Conservation (phyloP, 2,113 vertebrate species). For the Hemicordylus capensis region DNA sequence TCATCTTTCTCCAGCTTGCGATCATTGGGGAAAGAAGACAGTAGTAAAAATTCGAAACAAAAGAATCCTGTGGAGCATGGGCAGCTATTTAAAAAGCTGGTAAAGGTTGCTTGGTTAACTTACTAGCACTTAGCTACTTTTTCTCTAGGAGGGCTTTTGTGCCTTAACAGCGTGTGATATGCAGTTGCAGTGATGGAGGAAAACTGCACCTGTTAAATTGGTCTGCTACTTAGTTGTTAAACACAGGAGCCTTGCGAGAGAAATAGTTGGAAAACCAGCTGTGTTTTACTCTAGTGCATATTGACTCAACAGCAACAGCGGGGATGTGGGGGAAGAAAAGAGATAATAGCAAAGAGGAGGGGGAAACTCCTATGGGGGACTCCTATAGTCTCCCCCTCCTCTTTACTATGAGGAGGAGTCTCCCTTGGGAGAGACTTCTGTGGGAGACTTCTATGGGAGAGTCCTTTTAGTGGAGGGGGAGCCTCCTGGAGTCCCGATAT, state of each 20-base stretch:
- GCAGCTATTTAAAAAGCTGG: background rate
- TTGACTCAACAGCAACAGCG: background rate
- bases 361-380: background rate
- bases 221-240: background rate
- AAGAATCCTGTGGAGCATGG: background rate
- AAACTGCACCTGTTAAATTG: background rate
- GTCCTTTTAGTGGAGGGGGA: background rate
- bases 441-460: too few relatives aligned
- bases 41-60: background rate
- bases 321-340: background rate
- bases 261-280: background rate
- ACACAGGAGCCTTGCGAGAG: background rate
- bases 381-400: too few relatives aligned
- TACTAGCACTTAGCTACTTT: background rate
- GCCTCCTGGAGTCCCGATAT: background rate
- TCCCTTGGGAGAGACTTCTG: too few relatives aligned
- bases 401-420: too few relatives aligned
- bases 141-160: background rate
- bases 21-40: background rate
- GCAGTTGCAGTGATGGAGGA: background rate
- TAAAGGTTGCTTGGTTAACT: background rate
- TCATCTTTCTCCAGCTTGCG: background rate
- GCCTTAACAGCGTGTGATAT: background rate
- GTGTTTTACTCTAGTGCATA: background rate
- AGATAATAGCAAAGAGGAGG: background rate